Evolutionary conservation across 2,797 vertebrate species (phyloP), one percentile per base, ranked within the genome.

Genomic region (Denticeps clupeoides): DNA sequence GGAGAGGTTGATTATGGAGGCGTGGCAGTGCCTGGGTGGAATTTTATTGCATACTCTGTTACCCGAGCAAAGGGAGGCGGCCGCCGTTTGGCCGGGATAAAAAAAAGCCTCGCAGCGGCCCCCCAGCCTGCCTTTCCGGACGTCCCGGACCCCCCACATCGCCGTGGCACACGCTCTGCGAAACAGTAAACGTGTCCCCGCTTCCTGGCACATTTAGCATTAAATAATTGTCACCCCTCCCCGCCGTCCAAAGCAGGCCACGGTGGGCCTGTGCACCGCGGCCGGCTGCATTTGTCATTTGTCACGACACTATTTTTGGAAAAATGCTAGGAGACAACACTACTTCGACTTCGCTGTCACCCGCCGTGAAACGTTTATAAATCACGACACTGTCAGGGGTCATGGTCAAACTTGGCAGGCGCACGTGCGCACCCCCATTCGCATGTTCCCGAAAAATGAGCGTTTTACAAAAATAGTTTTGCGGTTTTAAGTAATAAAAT

Each of bases 121-220:
- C 24, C 51, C 47, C 49, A 11, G 45, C 29, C 19, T 62, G n/a
- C 38, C 56, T 2, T 4, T 9, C 64, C 24, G 60, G 23, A 12
- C 55, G 41, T 33, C 49, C 29, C 3, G 22, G 45, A 32, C 51
- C 41, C 45, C 61, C 64, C 43, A 45, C 59, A 18, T n/a, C 16
- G 38, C 35, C 35, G 19, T 35, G 11, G 35, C 35, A 38, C 35
- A 38, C 46, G 56, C 11, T 11, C 54, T 57, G 62, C 60, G 55
- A 47, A 62, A 70, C 69, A 63, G 61, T 63, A 56, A 67, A 63
- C 51, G 50, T 66, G 74, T 69, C 73, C 74, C 70, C 79, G 67
- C 45, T 78, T 78, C 63, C 60, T 77, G 70, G 68, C 55, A 67
- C 54, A 58, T 68, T 82, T 73, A 82, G 70, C 76, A 74, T 79